Evolutionary conservation across 1,140 invertebrate species (phyloP), one percentile per base, ranked within the genome.

Genomic region (Agraylea sexmaculata): DNA sequence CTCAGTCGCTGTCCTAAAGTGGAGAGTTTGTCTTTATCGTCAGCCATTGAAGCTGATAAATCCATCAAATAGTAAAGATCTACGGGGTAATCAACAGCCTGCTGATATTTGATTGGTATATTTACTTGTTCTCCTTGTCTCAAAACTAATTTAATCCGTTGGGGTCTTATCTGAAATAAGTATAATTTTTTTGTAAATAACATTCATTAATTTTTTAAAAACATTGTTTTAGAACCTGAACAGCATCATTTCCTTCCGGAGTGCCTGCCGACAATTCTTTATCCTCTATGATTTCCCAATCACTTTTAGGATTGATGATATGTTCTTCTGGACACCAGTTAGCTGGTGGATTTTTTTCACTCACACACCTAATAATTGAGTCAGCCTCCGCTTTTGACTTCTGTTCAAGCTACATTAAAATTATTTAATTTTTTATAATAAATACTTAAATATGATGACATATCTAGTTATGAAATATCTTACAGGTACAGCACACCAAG

Each of bases 61-160:
- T 92, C 88, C 75, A 91, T 80, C 1, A 92, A 64, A 53, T 87
- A 91, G 58, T 92, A 92, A 3, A 92, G 58, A 63, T 92, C 88
- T 0, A 91, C 79, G 0, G 87, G 88, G 62, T 89, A 91, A 56
- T 88, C 77, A 47, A 77, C 69, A 2, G 83, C 81, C 44, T 66
- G 66, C 35, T 69, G 68, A 34, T 73, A 77, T 4, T 52, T 50
- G 25, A 68, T 55, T 0, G 46, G 28, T 35, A 66, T 60, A 17
- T 49, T 30, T 11, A 48, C 16, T 5, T 44, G 15, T 21, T 54
- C 43, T 18, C 61, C 60, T 8, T 51, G 44, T 38, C 63, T 51
- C 10, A 62, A 21, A 5, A 43, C 19, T 2, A 64, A 37, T 19
- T 54, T 46, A 6, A 57, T 48, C 32, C 42, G 46, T 42, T 62